Evolutionary conservation across 2,797 vertebrate species (phyloP).

Genomic region (Manis crassicaudata): DNA sequence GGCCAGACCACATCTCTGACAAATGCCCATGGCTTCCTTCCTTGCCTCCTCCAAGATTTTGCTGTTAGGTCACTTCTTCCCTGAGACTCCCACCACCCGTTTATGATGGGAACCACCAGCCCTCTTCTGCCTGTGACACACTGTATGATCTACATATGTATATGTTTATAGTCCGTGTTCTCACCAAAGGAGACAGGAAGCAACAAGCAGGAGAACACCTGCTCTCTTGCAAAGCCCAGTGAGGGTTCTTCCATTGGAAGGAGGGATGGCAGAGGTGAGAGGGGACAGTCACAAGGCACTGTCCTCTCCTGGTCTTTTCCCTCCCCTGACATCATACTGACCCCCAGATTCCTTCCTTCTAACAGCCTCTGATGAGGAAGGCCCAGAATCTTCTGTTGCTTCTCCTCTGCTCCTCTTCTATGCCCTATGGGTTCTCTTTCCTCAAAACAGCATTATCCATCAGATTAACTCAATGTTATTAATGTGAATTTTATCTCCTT

Average conservation of each 20-base stretch:
- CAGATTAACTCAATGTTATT: neutral
- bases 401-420: neutral
- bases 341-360: constrained; percentile 41
- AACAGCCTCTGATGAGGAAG: neutral
- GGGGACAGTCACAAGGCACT: fast-evolving
- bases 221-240: neutral
- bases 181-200: neutral
- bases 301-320: neutral
- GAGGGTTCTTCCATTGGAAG: neutral
- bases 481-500: neutral
- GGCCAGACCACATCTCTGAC: neutral
- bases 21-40: neutral
- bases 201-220: neutral
- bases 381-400: neutral
- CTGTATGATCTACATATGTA: neutral
- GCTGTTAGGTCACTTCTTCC: neutral
- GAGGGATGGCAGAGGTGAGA: neutral
- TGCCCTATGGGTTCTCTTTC: neutral
- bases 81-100: neutral
- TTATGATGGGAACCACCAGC: neutral
- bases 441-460: neutral
- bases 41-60: neutral
- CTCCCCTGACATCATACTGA: neutral
- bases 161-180: neutral
- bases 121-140: neutral